phyloP scores from a whole-genome alignment of 1,140 invertebrate species.

The Sinella curviseta region DNA sequence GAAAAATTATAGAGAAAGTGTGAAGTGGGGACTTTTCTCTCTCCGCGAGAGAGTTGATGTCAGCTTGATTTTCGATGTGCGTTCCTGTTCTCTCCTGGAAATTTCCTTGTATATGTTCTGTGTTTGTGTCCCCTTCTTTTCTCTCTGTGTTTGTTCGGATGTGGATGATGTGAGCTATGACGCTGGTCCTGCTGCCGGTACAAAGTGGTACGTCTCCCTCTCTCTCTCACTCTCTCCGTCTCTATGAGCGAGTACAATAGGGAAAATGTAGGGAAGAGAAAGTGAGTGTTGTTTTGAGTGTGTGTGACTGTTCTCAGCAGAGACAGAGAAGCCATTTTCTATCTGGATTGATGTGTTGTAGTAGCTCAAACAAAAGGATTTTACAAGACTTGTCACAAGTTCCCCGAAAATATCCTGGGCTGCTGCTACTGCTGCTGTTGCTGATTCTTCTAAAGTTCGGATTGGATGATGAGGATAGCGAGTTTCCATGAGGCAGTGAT shows the following conservation, averaged over 20 bases:
- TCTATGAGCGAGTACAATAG: too few relatives aligned
- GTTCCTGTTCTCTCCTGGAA: background rate
- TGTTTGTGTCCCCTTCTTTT: too few relatives aligned
- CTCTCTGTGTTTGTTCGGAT: too few relatives aligned
- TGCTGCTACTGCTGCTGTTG: too few relatives aligned
- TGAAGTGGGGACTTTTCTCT: background rate
- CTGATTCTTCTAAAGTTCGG: too few relatives aligned
- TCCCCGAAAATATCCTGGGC: background rate
- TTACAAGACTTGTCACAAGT: background rate
- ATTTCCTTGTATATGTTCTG: too few relatives aligned
- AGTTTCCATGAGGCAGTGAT: too few relatives aligned
- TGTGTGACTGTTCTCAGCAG: background rate
- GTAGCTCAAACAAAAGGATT: background rate
- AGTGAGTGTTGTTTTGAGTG: too few relatives aligned
- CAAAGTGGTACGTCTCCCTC: conserved; percentile 16
- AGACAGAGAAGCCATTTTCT: background rate
- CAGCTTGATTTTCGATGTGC: background rate
- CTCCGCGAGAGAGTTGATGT: background rate
- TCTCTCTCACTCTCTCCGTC: too few relatives aligned
- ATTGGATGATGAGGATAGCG: too few relatives aligned
- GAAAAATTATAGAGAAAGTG: background rate
- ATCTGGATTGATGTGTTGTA: background rate
- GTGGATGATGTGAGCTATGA: background rate
- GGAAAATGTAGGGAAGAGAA: background rate
- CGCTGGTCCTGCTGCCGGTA: background rate